Base-by-base conservation (phyloP, 1,140 invertebrate species). In the Plodia interpunctella region DNA sequence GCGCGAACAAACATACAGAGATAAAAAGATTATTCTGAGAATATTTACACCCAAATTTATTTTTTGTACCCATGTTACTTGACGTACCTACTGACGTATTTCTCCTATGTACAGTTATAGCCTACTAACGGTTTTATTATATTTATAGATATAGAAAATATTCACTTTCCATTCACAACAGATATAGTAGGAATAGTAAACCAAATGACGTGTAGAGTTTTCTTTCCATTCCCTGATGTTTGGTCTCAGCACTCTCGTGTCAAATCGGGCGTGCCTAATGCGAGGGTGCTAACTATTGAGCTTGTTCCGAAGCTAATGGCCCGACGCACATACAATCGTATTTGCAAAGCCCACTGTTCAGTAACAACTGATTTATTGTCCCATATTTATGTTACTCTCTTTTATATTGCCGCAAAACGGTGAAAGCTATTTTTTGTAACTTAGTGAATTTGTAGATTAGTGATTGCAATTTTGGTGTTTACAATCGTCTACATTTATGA, bases 281-380 rank as follows among this genome's bases (percentile, higher is more conserved):
- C 21, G 51, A 17, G 51, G 51, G 51, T 20, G 51, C 15, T 20
- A 11, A 53, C 20, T 53, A 21, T 53, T n/a, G 51, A 8, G 11
- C 9, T 13, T 2, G 9, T 35, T 9, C 13, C 32, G 9, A 11
- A 13, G 8, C 51, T 53, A 53, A 53, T 53, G 51, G 51, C 51
- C 51, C 21, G 21, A 3, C 21, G 21, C 51, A 19, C 11, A 28
- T 9, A 25, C 51, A 20, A 8, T 53, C 51, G 11, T 53, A 25
- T 53, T 53, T 53, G 51, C 51, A 25, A n/a, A 53, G 19, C 18
- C 20, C 20, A 20, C 20, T n/a, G 20, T n/a, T n/a, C n/a, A n/a
- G n/a, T n/a, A n/a, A n/a, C 10, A 53, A 25, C 51, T n/a, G 19
- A 53, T 53, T 53, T 53, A 53, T 53, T n/a, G 51, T 28, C 13